phyloP scores from a whole-genome alignment of 2,113 vertebrate species.

The Oreotrochilus melanogaster region DNA sequence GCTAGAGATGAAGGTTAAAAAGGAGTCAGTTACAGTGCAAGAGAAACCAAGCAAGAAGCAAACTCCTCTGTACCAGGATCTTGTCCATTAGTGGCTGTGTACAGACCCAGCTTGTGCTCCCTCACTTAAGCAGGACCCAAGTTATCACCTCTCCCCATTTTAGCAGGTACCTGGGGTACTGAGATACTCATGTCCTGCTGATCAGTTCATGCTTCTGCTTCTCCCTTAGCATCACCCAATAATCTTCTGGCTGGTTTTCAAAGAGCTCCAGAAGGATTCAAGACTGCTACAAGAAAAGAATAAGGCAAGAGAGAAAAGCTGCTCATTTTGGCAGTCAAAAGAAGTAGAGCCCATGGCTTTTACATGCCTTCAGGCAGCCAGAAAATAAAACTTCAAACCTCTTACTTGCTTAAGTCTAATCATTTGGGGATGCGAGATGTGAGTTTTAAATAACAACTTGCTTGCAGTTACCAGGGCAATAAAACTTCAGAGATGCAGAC shows the following conservation, averaged over 20 bases:
- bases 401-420: not conserved
- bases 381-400: not conserved
- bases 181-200: not conserved
- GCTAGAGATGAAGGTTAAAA: not conserved
- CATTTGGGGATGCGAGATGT: not conserved
- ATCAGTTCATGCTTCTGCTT: not conserved
- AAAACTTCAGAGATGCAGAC: not conserved
- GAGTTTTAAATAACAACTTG: not conserved
- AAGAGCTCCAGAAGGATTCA: not conserved
- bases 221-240: not conserved
- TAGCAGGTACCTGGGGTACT: not conserved
- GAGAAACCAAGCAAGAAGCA: not conserved
- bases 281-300: not conserved
- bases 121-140: not conserved
- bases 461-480: not conserved
- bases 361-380: not conserved
- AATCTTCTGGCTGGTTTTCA: not conserved
- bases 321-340: not conserved
- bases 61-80: not conserved
- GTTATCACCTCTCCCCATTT: rapidly evolving
- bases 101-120: not conserved
- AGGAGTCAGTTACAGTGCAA: not conserved
- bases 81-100: not conserved
- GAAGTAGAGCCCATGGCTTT: not conserved
- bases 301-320: not conserved